phyloP scores from a whole-genome alignment of 2,113 vertebrate genomes.

The Bubo bubo region DNA sequence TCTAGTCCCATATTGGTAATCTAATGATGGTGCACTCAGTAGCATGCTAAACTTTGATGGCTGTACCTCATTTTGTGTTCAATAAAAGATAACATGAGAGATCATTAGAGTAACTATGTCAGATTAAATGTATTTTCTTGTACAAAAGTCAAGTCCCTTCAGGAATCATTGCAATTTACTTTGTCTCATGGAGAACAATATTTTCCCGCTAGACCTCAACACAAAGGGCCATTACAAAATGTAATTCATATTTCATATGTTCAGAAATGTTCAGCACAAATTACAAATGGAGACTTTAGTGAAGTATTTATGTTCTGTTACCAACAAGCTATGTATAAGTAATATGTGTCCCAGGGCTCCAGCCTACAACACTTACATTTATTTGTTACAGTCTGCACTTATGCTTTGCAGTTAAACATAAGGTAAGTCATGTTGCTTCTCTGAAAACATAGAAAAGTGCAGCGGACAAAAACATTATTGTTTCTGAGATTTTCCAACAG shows the following conservation, averaged over 20 bases:
- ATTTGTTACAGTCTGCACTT: constrained; percentile 83
- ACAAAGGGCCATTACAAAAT: constrained; percentile 89
- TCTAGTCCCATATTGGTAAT: background rate
- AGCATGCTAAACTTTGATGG: constrained; percentile 48
- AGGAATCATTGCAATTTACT: constrained; percentile 86
- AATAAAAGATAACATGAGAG: constrained; percentile 80
- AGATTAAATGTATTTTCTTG: constrained; percentile 83
- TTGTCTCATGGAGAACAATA: constrained; percentile 80
- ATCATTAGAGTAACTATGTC: constrained; percentile 82
- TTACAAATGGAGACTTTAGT: constrained; percentile 89
- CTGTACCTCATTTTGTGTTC: constrained; percentile 73
- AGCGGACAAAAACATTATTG: constrained; percentile 37
- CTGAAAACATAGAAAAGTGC: constrained; percentile 58
- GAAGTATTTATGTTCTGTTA: constrained; percentile 93
- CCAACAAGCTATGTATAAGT: constrained; percentile 89
- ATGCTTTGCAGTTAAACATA: constrained; percentile 43
- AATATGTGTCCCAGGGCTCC: constrained; percentile 78
- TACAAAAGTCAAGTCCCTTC: constrained; percentile 74
- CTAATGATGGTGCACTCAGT: constrained; percentile 30
- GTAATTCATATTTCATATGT: constrained; percentile 94
- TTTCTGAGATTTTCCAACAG: constrained; percentile 58
- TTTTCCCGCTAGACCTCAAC: constrained; percentile 76
- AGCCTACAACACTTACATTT: constrained; percentile 82
- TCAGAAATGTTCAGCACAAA: constrained; percentile 80
- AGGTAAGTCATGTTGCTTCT: constrained; percentile 57